Conservation (phyloP, 2,113 vertebrate species). For the Bettongia penicillata region DNA sequence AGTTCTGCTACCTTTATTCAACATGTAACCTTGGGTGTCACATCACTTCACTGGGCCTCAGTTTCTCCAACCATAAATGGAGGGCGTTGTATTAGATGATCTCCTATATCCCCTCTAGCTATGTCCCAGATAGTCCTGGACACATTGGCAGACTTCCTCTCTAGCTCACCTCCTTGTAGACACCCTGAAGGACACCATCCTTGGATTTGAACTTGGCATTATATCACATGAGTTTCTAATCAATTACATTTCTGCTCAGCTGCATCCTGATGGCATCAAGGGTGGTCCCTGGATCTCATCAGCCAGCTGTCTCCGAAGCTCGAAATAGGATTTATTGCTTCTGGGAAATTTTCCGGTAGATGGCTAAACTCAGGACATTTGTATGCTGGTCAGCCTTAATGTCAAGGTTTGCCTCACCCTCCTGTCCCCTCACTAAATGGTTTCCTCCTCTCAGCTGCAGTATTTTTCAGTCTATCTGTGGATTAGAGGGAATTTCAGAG, state of each 20-base stretch:
- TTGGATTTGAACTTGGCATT: background rate
- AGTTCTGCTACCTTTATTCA: background rate
- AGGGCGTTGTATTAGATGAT: background rate
- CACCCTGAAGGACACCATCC: background rate
- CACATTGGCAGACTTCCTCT: background rate
- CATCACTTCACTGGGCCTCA: background rate
- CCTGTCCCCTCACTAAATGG: background rate
- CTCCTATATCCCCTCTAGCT: background rate
- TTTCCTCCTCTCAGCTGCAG: background rate
- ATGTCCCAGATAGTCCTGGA: background rate
- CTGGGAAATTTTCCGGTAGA: background rate
- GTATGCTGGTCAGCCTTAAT: background rate
- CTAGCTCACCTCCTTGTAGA: background rate
- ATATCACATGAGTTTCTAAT: background rate
- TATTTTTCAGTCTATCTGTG: background rate
- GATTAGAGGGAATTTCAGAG: background rate
- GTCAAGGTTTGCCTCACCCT: background rate
- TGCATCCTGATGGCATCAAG: background rate
- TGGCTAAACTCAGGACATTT: background rate
- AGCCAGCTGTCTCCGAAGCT: background rate
- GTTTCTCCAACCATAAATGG: background rate
- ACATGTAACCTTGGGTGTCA: background rate
- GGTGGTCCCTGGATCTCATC: slow-evolving; percentile 1
- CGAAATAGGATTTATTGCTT: background rate
- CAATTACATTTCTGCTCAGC: background rate